Evolutionary conservation across 2,797 vertebrate genomes (phyloP).

Genomic region (Galago senegalensis): DNA sequence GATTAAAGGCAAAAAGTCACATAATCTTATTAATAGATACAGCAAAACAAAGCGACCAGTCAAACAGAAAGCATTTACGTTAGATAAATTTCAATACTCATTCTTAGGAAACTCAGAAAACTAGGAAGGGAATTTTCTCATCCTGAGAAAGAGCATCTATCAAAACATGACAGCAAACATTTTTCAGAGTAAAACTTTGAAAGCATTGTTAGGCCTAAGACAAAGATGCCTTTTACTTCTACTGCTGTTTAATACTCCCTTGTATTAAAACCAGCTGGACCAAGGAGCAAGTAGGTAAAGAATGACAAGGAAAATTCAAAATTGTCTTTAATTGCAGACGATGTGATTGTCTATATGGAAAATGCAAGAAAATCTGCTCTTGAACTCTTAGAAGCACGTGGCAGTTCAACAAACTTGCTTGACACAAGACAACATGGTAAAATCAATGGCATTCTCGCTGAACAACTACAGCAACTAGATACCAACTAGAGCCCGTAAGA

Average conservation of each 20-base stretch:
- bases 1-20: not conserved
- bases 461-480: not conserved
- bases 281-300: not conserved
- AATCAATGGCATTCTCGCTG: not conserved
- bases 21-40: not conserved
- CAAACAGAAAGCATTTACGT: not conserved
- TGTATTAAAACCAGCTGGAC: not conserved
- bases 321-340: not conserved
- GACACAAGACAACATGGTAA: not conserved
- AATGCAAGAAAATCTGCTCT: not conserved
- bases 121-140: not conserved
- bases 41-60: not conserved
- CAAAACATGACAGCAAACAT: not conserved
- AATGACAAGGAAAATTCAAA: not conserved
- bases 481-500: not conserved
- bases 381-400: not conserved
- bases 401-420: not conserved
- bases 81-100: not conserved
- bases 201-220: not conserved
- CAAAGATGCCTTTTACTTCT: not conserved
- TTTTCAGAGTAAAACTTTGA: not conserved
- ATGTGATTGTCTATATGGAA: not conserved
- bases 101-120: slow-evolving; percentile 2
- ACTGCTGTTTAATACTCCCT: not conserved
- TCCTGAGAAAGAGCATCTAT: not conserved